These are phyloP conservation scores for Tyrophagus putrescentiae DNA, from an alignment of 1,140 invertebrate species.

Conservation along the genomic window DNA sequence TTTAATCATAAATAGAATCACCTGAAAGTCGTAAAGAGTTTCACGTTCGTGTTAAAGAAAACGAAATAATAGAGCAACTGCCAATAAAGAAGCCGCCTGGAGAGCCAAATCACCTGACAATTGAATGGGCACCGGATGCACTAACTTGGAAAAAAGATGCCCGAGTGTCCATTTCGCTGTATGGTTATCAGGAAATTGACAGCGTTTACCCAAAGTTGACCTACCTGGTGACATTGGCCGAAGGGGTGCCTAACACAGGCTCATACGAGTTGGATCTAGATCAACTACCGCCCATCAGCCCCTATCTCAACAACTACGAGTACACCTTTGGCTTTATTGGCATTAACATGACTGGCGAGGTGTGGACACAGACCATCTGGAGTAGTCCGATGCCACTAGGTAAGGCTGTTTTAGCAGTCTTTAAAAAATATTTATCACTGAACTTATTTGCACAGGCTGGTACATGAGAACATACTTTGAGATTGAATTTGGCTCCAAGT, in stretches of 20 bases:
- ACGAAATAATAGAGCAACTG: not conserved
- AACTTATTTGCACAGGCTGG: constrained; percentile 41
- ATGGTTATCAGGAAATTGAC: constrained; percentile 26
- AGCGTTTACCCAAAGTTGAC: constrained; percentile 27
- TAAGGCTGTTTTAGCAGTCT: constrained; percentile 58
- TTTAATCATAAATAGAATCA: not conserved
- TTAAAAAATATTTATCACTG: not conserved
- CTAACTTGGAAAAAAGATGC: constrained; percentile 23
- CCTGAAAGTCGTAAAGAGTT: not conserved
- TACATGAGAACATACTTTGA: constrained; percentile 79
- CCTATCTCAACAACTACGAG: constrained; percentile 44
- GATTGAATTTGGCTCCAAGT: constrained; percentile 51
- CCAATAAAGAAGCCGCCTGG: constrained; percentile 16
- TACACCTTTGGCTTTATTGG: constrained; percentile 78
- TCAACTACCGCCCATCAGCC: constrained; percentile 40
- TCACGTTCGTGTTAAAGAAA: not conserved
- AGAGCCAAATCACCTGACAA: constrained; percentile 22
- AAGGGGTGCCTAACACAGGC: constrained; percentile 18
- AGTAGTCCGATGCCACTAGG: constrained; percentile 71
- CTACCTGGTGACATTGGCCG: constrained; percentile 25
- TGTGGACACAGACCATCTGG: constrained; percentile 58
- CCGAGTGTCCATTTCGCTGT: constrained; percentile 25
- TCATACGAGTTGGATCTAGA: constrained; percentile 13
- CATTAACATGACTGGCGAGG: constrained; percentile 64
- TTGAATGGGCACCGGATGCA: constrained; percentile 27